phyloP scores from a whole-genome alignment of 2,888 invertebrate species.

The Uloborus plumipes region DNA sequence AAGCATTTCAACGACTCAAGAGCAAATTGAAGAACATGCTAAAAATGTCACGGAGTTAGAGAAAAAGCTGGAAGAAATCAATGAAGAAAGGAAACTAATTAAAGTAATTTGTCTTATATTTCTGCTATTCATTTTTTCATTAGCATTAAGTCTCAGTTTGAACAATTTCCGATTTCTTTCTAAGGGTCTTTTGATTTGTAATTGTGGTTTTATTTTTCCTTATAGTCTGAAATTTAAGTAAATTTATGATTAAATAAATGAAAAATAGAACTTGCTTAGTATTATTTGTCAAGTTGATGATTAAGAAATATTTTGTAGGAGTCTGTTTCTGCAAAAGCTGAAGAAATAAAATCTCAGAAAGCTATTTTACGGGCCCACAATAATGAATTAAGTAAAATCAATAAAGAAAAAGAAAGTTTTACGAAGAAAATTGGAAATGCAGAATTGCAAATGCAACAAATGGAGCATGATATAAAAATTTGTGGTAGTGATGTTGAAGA shows the following conservation, averaged over 20 bases:
- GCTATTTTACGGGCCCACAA: conserved; percentile 79
- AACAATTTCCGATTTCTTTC: too few relatives aligned
- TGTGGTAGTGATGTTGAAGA: conserved; percentile 77
- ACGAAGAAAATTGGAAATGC: conserved; percentile 72
- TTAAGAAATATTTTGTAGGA: conserved; percentile 22
- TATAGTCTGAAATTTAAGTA: too few relatives aligned
- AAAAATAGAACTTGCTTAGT: too few relatives aligned
- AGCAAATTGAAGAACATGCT: conserved; percentile 73
- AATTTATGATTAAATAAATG: too few relatives aligned
- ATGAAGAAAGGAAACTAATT: conserved; percentile 52
- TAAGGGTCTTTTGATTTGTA: too few relatives aligned
- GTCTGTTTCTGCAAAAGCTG: conserved; percentile 28
- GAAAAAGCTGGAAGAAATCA: conserved; percentile 66
- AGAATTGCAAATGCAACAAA: conserved; percentile 72
- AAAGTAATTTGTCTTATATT: conserved; percentile 1
- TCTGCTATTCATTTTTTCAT: too few relatives aligned
- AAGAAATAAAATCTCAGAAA: conserved; percentile 75
- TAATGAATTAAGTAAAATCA: conserved; percentile 75
- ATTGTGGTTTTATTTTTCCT: too few relatives aligned
- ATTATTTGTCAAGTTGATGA: too few relatives aligned
- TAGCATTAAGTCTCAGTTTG: too few relatives aligned
- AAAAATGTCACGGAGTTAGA: conserved; percentile 69
- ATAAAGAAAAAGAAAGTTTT: conserved; percentile 72
- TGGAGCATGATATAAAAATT: conserved; percentile 72
- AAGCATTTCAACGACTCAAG: conserved; percentile 64